Evolutionary conservation across 2,888 invertebrate species (phyloP).

Genomic region (Cataglyphis rosenhaueri): DNA sequence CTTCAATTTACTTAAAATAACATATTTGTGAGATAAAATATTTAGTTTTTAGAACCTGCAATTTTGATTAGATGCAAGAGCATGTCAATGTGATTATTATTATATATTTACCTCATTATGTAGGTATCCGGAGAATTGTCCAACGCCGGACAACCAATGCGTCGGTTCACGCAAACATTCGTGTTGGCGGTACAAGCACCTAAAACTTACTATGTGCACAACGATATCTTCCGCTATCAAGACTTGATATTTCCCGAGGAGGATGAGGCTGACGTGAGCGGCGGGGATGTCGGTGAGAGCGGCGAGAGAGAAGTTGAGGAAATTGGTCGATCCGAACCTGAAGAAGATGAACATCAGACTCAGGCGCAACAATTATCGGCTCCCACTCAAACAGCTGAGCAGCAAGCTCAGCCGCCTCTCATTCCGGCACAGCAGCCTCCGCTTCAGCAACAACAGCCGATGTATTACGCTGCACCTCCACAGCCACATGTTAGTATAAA

Average conservation of each 20-base stretch:
- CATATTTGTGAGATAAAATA: not conserved
- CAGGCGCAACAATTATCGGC: constrained; percentile 77
- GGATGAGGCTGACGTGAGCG: constrained; percentile 82
- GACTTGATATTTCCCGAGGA: constrained; percentile 86
- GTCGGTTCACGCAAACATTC: constrained; percentile 99
- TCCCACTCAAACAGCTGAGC: constrained; percentile 75
- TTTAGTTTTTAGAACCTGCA: not conserved
- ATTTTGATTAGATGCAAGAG: not conserved
- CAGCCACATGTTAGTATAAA: constrained; percentile 75
- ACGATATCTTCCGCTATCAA: constrained; percentile 99
- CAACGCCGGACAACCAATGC: constrained; percentile 98
- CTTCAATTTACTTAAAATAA: not conserved
- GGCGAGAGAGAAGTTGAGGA: constrained; percentile 87
- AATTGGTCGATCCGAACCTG: constrained; percentile 89
- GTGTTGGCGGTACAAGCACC: constrained; percentile 98
- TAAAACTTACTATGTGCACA: constrained; percentile 99
- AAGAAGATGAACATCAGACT: constrained; percentile 87
- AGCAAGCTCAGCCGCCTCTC: constrained; percentile 74
- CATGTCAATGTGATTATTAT: not conserved
- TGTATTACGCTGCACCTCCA: constrained; percentile 76
- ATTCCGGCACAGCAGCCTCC: constrained; percentile 77
- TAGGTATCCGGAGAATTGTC: constrained; percentile 98
- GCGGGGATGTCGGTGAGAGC: constrained; percentile 77
- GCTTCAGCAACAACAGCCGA: constrained; percentile 77
- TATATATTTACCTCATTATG: constrained; percentile 57